A percentile compares a stretch with the other conserved stretches of the same genome.
Evolutionary conservation across 2,888 invertebrate species (phyloP).

Genomic region (Baronia brevicornis): DNA sequence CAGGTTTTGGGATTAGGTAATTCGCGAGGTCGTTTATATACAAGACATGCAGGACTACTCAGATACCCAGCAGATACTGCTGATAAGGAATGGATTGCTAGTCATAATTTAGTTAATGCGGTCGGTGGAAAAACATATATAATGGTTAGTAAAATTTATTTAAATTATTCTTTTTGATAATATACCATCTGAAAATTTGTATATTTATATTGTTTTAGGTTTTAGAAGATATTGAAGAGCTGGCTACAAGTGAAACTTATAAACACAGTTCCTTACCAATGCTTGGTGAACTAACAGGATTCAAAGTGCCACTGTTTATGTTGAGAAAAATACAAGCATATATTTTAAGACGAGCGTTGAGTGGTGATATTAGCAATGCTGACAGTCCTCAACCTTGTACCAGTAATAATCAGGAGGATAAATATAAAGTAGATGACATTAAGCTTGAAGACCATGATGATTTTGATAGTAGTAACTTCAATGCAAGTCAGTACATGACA

Average conservation of each 20-base stretch:
- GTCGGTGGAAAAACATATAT: conserved; percentile 88
- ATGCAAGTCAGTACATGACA: conserved; percentile 55
- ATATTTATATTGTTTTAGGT: conserved; percentile 49
- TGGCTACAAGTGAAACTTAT: conserved; percentile 84
- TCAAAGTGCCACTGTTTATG: conserved; percentile 85
- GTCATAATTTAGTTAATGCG: conserved; percentile 84
- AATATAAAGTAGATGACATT: conserved; percentile 53
- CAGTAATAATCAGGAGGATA: conserved; percentile 47
- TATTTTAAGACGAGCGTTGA: conserved; percentile 61
- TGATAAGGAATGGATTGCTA: conserved; percentile 88
- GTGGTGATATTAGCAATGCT: conserved; percentile 44
- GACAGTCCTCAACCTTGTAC: conserved; percentile 60
- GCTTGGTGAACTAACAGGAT: conserved; percentile 82
- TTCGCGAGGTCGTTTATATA: conserved; percentile 83
- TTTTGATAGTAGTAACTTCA: conserved; percentile 53
- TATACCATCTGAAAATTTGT: background rate
- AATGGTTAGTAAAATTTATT: conserved; percentile 56
- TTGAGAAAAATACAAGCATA: conserved; percentile 82
- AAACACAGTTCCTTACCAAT: conserved; percentile 78
- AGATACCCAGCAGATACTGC: conserved; percentile 87
- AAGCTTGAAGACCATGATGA: conserved; percentile 57
- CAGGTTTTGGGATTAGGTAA: conserved; percentile 84
- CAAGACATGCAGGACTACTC: conserved; percentile 84
- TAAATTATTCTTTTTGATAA: background rate
- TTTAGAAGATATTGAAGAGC: conserved; percentile 84